Conservation (phyloP, 2,797 vertebrate species). For the Sebastes hubbsi region DNA sequence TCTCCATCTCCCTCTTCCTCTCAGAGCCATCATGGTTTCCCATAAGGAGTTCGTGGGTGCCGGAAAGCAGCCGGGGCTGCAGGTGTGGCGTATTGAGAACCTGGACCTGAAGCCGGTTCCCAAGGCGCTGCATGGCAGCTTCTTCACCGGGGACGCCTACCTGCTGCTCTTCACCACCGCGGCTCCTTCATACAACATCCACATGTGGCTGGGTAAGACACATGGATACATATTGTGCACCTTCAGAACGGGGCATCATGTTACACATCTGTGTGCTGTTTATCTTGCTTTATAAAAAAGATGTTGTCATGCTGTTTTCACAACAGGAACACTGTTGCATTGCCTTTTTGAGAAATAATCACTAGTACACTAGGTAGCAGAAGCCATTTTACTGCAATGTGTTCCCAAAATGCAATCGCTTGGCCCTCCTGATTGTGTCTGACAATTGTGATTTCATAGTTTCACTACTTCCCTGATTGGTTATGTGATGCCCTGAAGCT, state of each 20-base stretch:
- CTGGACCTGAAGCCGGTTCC: conserved; percentile 91
- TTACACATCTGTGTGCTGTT: neutral
- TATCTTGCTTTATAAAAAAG: neutral
- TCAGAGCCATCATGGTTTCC: conserved; percentile 79
- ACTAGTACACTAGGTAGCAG: neutral
- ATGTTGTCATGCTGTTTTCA: neutral
- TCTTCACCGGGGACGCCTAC: conserved; percentile 92
- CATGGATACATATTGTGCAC: neutral
- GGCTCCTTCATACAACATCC: conserved; percentile 86
- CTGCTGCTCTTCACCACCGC: conserved; percentile 88
- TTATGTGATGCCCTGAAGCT: neutral
- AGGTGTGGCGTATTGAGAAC: conserved; percentile 94
- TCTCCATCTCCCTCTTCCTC: neutral
- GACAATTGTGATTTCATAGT: neutral
- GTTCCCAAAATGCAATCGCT: neutral
- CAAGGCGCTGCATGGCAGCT: conserved; percentile 84
- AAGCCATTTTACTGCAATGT: neutral
- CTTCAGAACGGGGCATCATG: neutral
- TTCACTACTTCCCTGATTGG: neutral
- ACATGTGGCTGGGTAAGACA: conserved; percentile 91
- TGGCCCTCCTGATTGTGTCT: neutral
- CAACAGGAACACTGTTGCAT: neutral
- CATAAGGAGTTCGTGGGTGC: conserved; percentile 90
- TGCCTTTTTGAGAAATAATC: neutral
- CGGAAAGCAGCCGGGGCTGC: conserved; percentile 88